These are phyloP conservation scores for Poecilia wingei DNA, from an alignment of 2,797 vertebrate genomes.

Conservation along the genomic window DNA sequence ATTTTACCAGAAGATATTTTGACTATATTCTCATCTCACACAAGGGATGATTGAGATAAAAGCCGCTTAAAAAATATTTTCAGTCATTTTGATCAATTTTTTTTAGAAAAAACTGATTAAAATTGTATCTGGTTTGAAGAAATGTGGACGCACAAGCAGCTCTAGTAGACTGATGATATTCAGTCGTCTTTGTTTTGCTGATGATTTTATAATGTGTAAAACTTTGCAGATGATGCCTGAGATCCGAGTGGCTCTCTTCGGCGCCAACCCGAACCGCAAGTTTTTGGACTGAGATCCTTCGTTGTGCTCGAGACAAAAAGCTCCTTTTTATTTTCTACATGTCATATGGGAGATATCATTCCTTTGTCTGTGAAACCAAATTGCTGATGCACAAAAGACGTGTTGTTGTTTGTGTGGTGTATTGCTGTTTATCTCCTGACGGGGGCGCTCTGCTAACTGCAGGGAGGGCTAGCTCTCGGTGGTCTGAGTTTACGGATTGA, in stretches of 20 bases:
- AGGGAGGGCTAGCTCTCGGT: slow-evolving; percentile 20
- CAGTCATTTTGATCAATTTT: too few species aligned
- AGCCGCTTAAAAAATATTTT: too few species aligned
- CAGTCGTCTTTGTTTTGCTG: not conserved
- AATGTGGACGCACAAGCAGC: not conserved
- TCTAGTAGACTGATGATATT: not conserved
- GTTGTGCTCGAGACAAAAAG: slow-evolving; percentile 9
- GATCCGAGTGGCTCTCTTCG: slow-evolving; percentile 92
- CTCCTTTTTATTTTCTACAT: slow-evolving; percentile 64
- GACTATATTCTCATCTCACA: too few species aligned
- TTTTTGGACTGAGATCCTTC: slow-evolving; percentile 88
- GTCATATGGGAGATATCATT: slow-evolving; percentile 66
- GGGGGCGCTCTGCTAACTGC: slow-evolving; percentile 33
- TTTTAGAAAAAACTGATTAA: too few species aligned
- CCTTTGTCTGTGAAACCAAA: slow-evolving; percentile 68
- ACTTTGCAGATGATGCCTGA: slow-evolving; percentile 94
- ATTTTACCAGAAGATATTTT: too few species aligned
- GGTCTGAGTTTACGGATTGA: slow-evolving; percentile 61
- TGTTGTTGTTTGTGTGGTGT: slow-evolving; percentile 69
- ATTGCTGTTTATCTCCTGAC: slow-evolving; percentile 67
- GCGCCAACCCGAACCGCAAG: slow-evolving; percentile 93
- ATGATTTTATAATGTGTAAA: not conserved
- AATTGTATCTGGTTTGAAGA: not conserved
- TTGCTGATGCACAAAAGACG: slow-evolving; percentile 51
- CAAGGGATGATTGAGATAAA: too few species aligned